Evolutionary conservation across 2,888 invertebrate species (phyloP), one percentile per base, ranked within the genome.

Genomic region (Tanytarsus gracilentus): DNA sequence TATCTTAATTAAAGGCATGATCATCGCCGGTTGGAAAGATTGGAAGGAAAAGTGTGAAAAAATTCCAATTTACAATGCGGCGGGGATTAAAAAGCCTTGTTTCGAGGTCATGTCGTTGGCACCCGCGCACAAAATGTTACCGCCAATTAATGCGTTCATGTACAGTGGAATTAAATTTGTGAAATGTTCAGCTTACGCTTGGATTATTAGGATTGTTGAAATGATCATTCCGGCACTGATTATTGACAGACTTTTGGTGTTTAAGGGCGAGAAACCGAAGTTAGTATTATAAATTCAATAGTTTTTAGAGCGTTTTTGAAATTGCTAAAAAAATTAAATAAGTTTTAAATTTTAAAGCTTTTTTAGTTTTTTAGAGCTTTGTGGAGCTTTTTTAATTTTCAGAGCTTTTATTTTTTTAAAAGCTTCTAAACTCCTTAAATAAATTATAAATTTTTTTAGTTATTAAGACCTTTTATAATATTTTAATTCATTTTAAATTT

Each of bases 1-100:
- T 9, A 29, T 48, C 8, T 58, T 44, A n/a, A 30, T 44, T 8
- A 58, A 48, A 44, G 48, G 48, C 11, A 44, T 58, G 27, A 48
- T 58, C 1, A 21, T 58, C 4, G 58, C 58, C 7, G 27, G 48
- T 8, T 29, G 14, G 16, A 58, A 58, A 16, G 33, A 4, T 5
- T 52, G 52, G 52, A 52, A 52, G 6, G 52, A 52, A 9, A 14
- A 11, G 18, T 11, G 21, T 48, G 1, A 4, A 3, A 23, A 3
- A 25, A 44, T 48, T 26, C 25, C 39, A 14, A 33, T 55, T 14
- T 40, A 26, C 11, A 55, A 55, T 40, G 55, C 55, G 11, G 14
- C 39, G 9, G 14, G 21, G 1, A 14, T 40, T 2, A 40, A 55
- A 9, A 39, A 14, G 18, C 25, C 44, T 9, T 44, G 26, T 5